Percentiles rank a stretch among this genome's conserved stretches.
These are phyloP conservation scores for Aphelenchoides besseyi DNA, from an alignment of 1,140 invertebrate genomes.

Conservation along the genomic window DNA sequence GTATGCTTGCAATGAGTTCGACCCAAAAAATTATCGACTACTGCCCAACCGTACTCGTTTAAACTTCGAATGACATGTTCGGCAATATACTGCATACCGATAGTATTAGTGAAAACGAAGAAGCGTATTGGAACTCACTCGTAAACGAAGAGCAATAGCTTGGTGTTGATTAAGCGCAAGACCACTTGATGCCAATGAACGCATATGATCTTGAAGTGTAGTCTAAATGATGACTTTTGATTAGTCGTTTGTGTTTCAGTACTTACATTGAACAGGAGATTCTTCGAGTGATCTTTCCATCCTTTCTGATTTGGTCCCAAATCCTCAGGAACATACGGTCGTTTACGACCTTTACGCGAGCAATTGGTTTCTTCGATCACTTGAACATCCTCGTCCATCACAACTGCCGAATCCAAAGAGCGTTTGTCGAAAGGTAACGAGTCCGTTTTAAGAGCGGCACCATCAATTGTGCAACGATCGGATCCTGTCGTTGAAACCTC, in stretches of 20 bases:
- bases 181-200: constrained; percentile 29
- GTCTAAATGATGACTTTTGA: constrained; percentile 28
- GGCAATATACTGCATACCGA: constrained; percentile 43
- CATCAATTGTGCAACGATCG: not conserved
- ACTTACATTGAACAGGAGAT: constrained; percentile 37
- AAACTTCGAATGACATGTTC: constrained; percentile 45
- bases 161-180: constrained; percentile 39
- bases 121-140: constrained; percentile 14
- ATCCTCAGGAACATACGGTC: constrained; percentile 15
- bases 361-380: constrained; percentile 30
- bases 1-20: constrained; percentile 38
- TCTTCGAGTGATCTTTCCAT: constrained; percentile 41
- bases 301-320: constrained; percentile 12
- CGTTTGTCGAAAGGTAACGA: not conserved
- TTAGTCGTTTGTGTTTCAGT: constrained; percentile 32
- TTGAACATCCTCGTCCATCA: constrained; percentile 20
- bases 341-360: constrained; percentile 2
- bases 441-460: not conserved
- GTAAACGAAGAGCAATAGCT: constrained; percentile 36
- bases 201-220: constrained; percentile 42
- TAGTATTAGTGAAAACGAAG: constrained; percentile 16
- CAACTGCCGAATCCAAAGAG: constrained; percentile 8
- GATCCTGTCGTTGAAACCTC: not conserved
- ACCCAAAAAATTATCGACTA: constrained; percentile 50
- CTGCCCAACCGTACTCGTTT: constrained; percentile 48